Evolutionary conservation across 2,113 vertebrate species (phyloP).

Genomic region (Neogale vison): DNA sequence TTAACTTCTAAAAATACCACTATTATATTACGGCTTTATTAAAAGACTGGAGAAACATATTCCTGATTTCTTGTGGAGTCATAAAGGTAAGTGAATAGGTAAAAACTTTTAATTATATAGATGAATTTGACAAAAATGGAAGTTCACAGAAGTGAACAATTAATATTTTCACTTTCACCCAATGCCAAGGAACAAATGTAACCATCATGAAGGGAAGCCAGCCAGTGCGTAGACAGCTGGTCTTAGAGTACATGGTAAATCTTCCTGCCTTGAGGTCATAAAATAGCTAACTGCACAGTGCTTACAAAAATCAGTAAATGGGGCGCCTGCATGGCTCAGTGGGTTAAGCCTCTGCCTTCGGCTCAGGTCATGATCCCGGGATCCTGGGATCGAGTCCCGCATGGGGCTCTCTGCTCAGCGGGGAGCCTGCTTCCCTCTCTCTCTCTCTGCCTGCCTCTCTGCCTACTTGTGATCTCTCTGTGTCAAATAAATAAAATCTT

Average conservation of each 20-base stretch:
- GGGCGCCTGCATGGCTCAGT: too few relatives aligned
- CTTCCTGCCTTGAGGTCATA: not conserved
- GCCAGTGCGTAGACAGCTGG: not conserved
- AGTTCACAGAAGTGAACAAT: not conserved
- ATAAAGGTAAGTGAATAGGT: not conserved
- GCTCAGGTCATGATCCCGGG: too few relatives aligned
- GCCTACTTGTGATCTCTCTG: too few relatives aligned
- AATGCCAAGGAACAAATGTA: not conserved
- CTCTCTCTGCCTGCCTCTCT: too few relatives aligned
- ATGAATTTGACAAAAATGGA: not conserved
- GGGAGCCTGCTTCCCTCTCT: too few relatives aligned
- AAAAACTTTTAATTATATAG: not conserved
- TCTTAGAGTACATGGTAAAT: not conserved
- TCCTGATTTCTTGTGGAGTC: not conserved
- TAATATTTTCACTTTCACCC: not conserved
- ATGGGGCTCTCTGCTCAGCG: too few relatives aligned
- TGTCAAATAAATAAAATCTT: too few relatives aligned
- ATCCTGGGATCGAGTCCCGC: too few relatives aligned
- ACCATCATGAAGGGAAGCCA: not conserved
- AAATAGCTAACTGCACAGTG: not conserved
- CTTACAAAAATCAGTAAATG: not conserved
- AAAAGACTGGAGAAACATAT: not conserved
- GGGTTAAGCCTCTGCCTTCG: too few relatives aligned
- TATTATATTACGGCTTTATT: not conserved
- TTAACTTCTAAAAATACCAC: not conserved